Conservation (phyloP, 2,113 vertebrate genomes). For the Psilopogon haemacephalus region DNA sequence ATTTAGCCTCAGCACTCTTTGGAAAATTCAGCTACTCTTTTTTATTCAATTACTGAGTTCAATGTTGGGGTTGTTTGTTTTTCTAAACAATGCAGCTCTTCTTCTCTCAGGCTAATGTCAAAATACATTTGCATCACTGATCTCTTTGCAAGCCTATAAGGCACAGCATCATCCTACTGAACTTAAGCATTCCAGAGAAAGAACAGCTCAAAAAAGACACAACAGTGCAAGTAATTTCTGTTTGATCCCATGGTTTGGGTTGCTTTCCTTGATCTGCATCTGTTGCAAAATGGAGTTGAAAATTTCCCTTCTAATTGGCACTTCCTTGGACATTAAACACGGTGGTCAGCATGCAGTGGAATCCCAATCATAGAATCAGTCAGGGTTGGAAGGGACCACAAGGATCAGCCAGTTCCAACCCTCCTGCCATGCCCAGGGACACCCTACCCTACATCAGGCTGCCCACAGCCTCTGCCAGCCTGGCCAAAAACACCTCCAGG, state of each 20-base stretch:
- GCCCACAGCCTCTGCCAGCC: no score
- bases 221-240: conserved; percentile 11
- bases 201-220: not conserved
- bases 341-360: no score
- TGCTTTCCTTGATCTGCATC: not conserved
- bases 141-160: conserved; percentile 25
- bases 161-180: not conserved
- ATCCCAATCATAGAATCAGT: no score
- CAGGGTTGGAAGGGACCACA: no score
- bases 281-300: not conserved
- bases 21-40: conserved; percentile 12
- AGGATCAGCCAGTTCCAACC: no score
- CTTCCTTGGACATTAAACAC: not conserved
- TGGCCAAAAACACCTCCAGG: no score
- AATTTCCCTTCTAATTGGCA: not conserved
- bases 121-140: conserved; percentile 60
- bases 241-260: conserved; percentile 9
- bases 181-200: conserved; percentile 6
- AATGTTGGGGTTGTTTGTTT: conserved; percentile 22
- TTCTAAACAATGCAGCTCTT: conserved; percentile 55
- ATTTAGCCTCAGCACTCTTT: not conserved
- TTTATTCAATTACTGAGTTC: not conserved
- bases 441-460: no score
- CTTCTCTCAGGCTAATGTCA: conserved; percentile 71
- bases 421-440: no score